Percentiles rank a stretch among this genome's conserved stretches.
These are phyloP conservation scores for Grapholita molesta DNA, from an alignment of 1,140 invertebrate species.

Conservation along the genomic window DNA sequence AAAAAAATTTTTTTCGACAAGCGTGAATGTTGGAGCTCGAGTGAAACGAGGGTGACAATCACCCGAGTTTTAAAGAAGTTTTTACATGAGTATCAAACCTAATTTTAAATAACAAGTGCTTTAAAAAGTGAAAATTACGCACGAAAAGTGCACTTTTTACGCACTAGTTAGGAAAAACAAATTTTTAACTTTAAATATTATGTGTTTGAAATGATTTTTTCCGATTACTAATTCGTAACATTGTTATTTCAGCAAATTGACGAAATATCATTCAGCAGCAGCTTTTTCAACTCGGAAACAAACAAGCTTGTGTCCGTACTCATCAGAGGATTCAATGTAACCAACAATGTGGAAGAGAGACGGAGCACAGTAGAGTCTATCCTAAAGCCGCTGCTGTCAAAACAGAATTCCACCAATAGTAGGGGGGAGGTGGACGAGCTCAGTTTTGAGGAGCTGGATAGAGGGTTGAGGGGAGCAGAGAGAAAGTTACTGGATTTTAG, in stretches of 20 bases:
- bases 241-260: slow-evolving; percentile 85
- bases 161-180: too few relatives aligned
- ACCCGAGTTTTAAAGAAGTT: too few relatives aligned
- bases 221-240: too few relatives aligned
- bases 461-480: slow-evolving; percentile 42
- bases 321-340: slow-evolving; percentile 90
- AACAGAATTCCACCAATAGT: slow-evolving; percentile 61
- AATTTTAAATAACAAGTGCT: too few relatives aligned
- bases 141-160: too few relatives aligned
- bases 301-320: slow-evolving; percentile 92
- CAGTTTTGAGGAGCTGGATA: slow-evolving; percentile 37
- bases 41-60: too few relatives aligned
- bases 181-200: too few relatives aligned
- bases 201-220: too few relatives aligned
- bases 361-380: slow-evolving; percentile 58
- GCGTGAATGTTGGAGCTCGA: too few relatives aligned
- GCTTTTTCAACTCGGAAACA: slow-evolving; percentile 93
- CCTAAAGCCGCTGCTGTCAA: slow-evolving; percentile 67
- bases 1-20: too few relatives aligned
- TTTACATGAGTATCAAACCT: too few relatives aligned
- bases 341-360: slow-evolving; percentile 84
- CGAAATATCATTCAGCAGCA: slow-evolving; percentile 91
- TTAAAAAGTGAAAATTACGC: too few relatives aligned
- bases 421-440: slow-evolving; percentile 41
- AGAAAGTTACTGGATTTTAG: slow-evolving; percentile 82